Evolutionary conservation across 2,797 vertebrate genomes (phyloP).

Genomic region (Sebastes cheni): DNA sequence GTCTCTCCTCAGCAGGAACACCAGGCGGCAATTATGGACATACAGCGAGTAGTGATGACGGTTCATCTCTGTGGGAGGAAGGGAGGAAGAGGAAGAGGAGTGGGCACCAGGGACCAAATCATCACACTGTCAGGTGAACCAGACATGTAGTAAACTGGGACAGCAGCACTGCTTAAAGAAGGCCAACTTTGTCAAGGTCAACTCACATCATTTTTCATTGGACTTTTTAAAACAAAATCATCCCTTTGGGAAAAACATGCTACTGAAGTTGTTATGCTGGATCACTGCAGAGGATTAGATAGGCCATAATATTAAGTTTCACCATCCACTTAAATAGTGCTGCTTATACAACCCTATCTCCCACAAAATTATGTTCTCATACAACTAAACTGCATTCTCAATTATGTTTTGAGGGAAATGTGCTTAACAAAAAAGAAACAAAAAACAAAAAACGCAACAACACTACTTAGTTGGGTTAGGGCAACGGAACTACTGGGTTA

Average conservation of each 20-base stretch:
- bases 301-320: not conserved
- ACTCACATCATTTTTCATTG: not conserved
- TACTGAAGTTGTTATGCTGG: not conserved
- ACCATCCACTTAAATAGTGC: not conserved
- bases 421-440: no score
- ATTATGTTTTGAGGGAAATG: not conserved
- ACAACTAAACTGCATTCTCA: not conserved
- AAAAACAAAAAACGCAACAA: no score
- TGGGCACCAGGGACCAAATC: conserved; percentile 9
- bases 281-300: not conserved
- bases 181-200: conserved; percentile 12
- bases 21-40: conserved; percentile 95
- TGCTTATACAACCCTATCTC: not conserved
- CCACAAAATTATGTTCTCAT: not conserved
- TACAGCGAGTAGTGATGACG: conserved; percentile 97
- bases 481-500: not conserved
- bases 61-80: conserved; percentile 91
- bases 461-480: no score
- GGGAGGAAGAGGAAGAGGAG: conserved; percentile 1
- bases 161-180: conserved; percentile 3
- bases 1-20: conserved; percentile 94
- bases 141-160: conserved; percentile 17
- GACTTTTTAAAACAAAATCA: not conserved
- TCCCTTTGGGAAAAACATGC: not conserved
- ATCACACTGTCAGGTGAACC: conserved; percentile 30